A percentile compares a stretch with the other conserved stretches of the same genome.
Evolutionary conservation across 1,140 invertebrate genomes (phyloP).

Genomic region (Tribolium castaneum): DNA sequence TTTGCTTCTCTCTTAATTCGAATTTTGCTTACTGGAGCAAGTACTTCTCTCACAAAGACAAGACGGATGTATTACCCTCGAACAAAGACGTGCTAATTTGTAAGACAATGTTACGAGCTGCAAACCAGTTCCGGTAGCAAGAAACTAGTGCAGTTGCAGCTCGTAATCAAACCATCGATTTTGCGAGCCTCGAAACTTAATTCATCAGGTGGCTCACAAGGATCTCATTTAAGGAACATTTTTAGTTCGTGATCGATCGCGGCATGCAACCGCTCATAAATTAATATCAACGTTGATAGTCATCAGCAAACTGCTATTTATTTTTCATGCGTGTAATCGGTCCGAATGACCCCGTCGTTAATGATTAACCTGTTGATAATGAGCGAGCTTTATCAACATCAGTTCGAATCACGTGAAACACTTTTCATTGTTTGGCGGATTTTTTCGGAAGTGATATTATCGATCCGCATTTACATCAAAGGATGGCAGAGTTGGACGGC

Average conservation of each 20-base stretch:
- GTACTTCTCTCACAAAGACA: not conserved
- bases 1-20: not conserved
- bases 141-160: not conserved
- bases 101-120: not conserved
- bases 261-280: not conserved
- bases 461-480: slow-evolving; percentile 14
- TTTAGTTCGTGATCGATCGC: not conserved
- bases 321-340: slow-evolving; percentile 20
- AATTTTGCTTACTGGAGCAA: not conserved
- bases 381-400: slow-evolving; percentile 22
- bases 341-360: slow-evolving; percentile 1
- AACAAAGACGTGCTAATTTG: not conserved
- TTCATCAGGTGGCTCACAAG: not conserved
- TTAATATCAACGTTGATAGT: slow-evolving; percentile 4
- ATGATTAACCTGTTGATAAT: slow-evolving; percentile 36
- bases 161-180: not conserved
- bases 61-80: not conserved
- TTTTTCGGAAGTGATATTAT: not conserved
- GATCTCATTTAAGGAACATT: not conserved
- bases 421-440: not conserved
- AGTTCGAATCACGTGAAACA: slow-evolving; percentile 13
- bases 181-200: not conserved
- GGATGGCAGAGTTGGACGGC: not conserved
- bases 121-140: not conserved
- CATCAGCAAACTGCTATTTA: not conserved